phyloP scores from a whole-genome alignment of 2,888 invertebrate genomes.

The Drosophila ustulata region DNA sequence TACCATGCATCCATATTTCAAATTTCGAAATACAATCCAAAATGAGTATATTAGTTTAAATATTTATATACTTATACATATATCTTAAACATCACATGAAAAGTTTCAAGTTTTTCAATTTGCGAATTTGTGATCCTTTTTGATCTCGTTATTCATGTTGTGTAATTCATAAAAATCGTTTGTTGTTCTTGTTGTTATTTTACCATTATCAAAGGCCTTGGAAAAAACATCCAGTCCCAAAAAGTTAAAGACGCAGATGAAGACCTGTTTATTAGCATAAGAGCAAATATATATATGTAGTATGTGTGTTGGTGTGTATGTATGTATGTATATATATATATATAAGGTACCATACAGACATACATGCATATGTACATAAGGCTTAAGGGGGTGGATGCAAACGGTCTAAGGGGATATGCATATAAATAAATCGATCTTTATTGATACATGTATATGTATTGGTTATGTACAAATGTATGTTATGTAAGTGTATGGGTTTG shows the following conservation, averaged over 20 bases:
- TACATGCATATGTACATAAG: constrained; percentile 2
- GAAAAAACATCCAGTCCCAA: constrained; percentile 74
- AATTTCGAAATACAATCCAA: constrained; percentile 61
- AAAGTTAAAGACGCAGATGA: constrained; percentile 75
- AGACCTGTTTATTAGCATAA: constrained; percentile 69
- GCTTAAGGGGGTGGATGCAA: background rate
- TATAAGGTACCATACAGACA: constrained; percentile 46
- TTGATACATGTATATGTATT: constrained; percentile 33
- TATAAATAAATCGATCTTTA: constrained; percentile 36
- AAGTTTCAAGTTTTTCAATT: constrained; percentile 63
- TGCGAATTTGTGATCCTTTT: constrained; percentile 39
- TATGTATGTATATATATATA: constrained; percentile 39
- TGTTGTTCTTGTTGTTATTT: constrained; percentile 16
- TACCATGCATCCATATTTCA: constrained; percentile 49
- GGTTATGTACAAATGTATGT: constrained; percentile 9
- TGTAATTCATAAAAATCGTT: constrained; percentile 40
- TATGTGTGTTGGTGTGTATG: constrained; percentile 25
- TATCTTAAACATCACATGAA: constrained; percentile 81
- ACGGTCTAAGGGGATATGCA: constrained; percentile 20
- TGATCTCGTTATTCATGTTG: constrained; percentile 27
- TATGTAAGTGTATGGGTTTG: background rate
- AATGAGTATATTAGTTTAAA: constrained; percentile 61
- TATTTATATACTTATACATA: constrained; percentile 10
- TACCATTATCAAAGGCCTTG: constrained; percentile 56
- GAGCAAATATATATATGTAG: constrained; percentile 40